Evolutionary conservation across 2,888 invertebrate genomes (phyloP).

Genomic region (Choreutis nemorana): DNA sequence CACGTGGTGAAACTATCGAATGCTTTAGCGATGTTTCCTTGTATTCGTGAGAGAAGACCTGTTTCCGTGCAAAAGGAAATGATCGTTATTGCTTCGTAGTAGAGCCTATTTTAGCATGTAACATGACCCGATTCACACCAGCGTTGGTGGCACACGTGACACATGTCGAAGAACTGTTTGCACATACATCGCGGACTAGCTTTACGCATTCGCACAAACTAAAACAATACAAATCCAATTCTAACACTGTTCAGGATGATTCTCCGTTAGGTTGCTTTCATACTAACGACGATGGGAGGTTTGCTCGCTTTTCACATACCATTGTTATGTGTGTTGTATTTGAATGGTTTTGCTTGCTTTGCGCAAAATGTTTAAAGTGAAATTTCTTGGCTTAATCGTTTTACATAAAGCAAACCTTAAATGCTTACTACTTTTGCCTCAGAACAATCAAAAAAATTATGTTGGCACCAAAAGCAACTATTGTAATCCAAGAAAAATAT

Average conservation of each 20-base stretch:
- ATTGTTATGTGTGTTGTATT: slow-evolving; percentile 48
- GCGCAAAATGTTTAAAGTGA: slow-evolving; percentile 21
- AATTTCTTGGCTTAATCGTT: neutral
- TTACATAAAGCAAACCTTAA: neutral
- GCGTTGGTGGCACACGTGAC: slow-evolving; percentile 34
- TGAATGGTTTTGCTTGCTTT: slow-evolving; percentile 62
- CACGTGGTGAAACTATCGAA: slow-evolving; percentile 28
- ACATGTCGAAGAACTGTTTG: slow-evolving; percentile 21
- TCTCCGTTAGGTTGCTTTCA: slow-evolving; percentile 52
- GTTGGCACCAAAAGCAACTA: neutral
- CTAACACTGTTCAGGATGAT: slow-evolving; percentile 29
- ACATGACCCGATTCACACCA: slow-evolving; percentile 62
- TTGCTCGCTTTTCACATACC: slow-evolving; percentile 51
- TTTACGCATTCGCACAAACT: slow-evolving; percentile 38
- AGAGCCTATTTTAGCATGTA: no score
- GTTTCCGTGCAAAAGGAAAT: no score
- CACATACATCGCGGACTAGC: slow-evolving; percentile 38
- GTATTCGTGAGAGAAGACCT: no score
- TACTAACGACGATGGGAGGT: slow-evolving; percentile 26
- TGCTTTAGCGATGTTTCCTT: no score
- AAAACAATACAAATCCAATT: slow-evolving; percentile 23
- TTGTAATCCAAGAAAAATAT: no score
- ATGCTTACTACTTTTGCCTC: neutral
- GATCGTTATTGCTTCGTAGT: no score
- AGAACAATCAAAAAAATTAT: neutral